Evolutionary conservation across 2,888 invertebrate species (phyloP), one percentile per base, ranked within the genome.

Genomic region (Chalcosyrphus nemorum): DNA sequence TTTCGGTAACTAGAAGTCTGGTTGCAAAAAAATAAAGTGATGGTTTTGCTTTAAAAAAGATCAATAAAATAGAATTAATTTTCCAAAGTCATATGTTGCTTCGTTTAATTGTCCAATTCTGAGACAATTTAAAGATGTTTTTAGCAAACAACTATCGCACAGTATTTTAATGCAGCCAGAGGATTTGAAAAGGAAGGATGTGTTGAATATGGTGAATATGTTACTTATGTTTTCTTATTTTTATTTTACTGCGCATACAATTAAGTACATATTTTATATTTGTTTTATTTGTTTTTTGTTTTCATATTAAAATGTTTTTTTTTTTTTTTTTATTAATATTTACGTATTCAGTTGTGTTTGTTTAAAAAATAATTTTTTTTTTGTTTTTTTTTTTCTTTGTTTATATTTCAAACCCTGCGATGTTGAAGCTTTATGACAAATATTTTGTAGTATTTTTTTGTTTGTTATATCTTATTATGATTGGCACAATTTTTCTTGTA

Each of bases 381-480:
- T 70, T 32, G 38, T 29, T 57, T 47, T 19, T 41, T 59, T 35
- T 21, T 43, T 72, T 59, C 47, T 72, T 71, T 76, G 19, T 72
- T 66, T 24, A 65, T 77, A 57, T 74, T 68, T 78, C 68, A 84
- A 84, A 84, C 84, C 84, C 80, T 84, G 84, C 66, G 47, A 84
- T 74, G 74, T 68, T 74, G 61, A 80, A 80, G 78, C 68, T 74
- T 78, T 80, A 43, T 63, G 66, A 78, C 56, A 78, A 43, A 68
- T 61, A 32, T 50, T 68, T 66, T 78, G 45, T 72, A 56, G 19
- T 68, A 65, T 66, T 38, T 19, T 24, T 32, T 35, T 6, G n/a
- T 63, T 32, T 27, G 2, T 17, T 41, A 29, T n/a, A 24, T 57
- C 38, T 61, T 52, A 21, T 41, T 65, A 66, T 72, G 61, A 78